A percentile compares a stretch with the other conserved stretches of the same genome.
These are phyloP conservation scores for Syrphus vitripennis DNA, from an alignment of 2,888 invertebrate species.

Conservation along the genomic window DNA sequence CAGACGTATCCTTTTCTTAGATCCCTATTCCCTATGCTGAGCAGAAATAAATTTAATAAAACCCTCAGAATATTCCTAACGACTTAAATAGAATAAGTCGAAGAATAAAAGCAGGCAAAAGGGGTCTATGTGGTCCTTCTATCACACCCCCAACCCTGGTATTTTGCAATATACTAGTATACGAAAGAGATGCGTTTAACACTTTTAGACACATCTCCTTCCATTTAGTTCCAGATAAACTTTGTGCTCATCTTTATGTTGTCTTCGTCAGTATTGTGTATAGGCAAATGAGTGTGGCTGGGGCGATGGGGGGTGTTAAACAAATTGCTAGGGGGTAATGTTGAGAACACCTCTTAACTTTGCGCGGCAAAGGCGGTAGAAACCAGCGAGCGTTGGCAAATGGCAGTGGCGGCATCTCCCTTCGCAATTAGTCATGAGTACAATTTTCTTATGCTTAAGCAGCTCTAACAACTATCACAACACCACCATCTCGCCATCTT, in stretches of 20 bases:
- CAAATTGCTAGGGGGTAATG: conserved; percentile 37
- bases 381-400: not conserved
- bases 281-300: conserved; percentile 16
- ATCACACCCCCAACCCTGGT: not conserved
- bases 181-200: conserved; percentile 40
- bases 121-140: not conserved
- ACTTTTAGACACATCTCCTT: conserved; percentile 48
- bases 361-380: conserved; percentile 4
- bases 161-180: not conserved
- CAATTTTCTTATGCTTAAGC: conserved; percentile 54
- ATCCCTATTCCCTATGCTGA: conserved; percentile 5
- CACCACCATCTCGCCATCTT: not conserved
- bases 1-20: conserved; percentile 24
- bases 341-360: conserved; percentile 48
- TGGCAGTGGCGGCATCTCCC: conserved; percentile 14
- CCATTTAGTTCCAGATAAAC: conserved; percentile 57
- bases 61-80: conserved; percentile 54
- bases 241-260: conserved; percentile 55
- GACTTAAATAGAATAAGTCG: conserved; percentile 30
- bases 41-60: conserved; percentile 59
- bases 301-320: not conserved
- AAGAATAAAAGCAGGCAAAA: conserved; percentile 9
- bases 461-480: conserved; percentile 30
- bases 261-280: conserved; percentile 39
- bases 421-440: conserved; percentile 59